Percentiles rank a stretch among this genome's conserved stretches.
Conservation (phyloP, 2,888 invertebrate species). For the Epirrhoe alternata region DNA sequence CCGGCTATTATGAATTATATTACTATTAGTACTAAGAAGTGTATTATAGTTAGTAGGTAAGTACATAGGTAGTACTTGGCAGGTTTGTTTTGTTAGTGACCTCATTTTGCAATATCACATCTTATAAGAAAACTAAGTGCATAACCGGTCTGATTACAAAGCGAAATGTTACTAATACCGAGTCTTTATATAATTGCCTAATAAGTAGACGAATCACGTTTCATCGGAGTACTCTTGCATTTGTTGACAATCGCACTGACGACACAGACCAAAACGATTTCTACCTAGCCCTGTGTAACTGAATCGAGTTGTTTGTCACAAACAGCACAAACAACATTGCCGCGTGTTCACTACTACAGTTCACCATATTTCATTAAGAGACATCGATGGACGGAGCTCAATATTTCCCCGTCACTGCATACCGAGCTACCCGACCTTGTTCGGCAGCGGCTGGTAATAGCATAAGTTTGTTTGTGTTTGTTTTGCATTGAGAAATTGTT, state of each 20-base stretch:
- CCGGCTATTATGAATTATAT: too few relatives aligned
- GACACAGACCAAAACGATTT: constrained; percentile 63
- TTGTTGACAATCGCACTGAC: constrained; percentile 68
- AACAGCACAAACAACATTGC: constrained; percentile 47
- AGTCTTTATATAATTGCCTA: constrained; percentile 55
- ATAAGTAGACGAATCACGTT: constrained; percentile 67
- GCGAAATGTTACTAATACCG: constrained; percentile 44
- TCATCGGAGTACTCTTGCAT: constrained; percentile 54
- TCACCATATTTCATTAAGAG: constrained; percentile 31
- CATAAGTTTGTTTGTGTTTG: constrained; percentile 53
- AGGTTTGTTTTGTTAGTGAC: background rate
- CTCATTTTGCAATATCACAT: constrained; percentile 1
- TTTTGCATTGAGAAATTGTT: constrained; percentile 60
- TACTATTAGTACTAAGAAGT: too few relatives aligned
- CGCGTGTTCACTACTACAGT: constrained; percentile 25
- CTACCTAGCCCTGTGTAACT: constrained; percentile 48
- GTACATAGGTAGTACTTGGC: background rate
- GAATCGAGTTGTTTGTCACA: constrained; percentile 31
- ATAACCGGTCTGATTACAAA: constrained; percentile 39
- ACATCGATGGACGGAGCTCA: constrained; percentile 43
- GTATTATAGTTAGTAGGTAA: too few relatives aligned
- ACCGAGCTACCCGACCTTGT: constrained; percentile 53
- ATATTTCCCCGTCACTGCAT: constrained; percentile 35
- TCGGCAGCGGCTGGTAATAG: constrained; percentile 50
- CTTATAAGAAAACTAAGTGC: constrained; percentile 16